Conservation (phyloP, 2,113 vertebrate species). For the Myrmecophaga tridactyla region DNA sequence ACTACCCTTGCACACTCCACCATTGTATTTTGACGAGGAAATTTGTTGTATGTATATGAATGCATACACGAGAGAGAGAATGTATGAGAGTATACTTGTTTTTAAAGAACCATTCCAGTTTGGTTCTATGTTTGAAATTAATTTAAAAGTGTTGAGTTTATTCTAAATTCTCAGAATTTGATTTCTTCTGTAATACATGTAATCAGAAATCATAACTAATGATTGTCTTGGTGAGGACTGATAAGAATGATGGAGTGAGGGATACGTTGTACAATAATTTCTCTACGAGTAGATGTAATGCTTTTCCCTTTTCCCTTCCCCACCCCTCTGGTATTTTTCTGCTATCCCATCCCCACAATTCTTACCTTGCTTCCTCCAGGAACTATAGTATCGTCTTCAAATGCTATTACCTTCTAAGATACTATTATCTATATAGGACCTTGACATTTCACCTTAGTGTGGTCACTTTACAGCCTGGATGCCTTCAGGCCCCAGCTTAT, state of each 20-base stretch:
- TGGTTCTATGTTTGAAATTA: not conserved
- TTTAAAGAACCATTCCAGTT: not conserved
- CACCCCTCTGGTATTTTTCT: not conserved
- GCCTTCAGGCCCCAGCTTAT: not conserved
- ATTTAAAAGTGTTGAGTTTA: not conserved
- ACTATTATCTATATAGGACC: not conserved
- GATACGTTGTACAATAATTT: not conserved
- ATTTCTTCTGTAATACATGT: not conserved
- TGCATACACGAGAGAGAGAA: not conserved
- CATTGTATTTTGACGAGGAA: not conserved
- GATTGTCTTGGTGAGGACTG: not conserved
- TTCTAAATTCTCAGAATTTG: not conserved
- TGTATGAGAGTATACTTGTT: not conserved
- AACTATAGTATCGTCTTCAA: rapidly evolving
- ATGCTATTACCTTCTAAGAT: rapidly evolving
- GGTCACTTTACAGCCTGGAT: too few relatives aligned
- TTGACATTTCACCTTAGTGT: not conserved
- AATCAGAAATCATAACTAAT: not conserved
- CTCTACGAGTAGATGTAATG: too few relatives aligned
- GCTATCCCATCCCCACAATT: not conserved
- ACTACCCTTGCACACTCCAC: too few relatives aligned
- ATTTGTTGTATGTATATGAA: not conserved
- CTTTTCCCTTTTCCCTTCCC: rapidly evolving
- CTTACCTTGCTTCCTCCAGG: not conserved
- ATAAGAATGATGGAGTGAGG: not conserved